phyloP scores from a whole-genome alignment of 2,797 vertebrate species.

The Holocentrus rufus region DNA sequence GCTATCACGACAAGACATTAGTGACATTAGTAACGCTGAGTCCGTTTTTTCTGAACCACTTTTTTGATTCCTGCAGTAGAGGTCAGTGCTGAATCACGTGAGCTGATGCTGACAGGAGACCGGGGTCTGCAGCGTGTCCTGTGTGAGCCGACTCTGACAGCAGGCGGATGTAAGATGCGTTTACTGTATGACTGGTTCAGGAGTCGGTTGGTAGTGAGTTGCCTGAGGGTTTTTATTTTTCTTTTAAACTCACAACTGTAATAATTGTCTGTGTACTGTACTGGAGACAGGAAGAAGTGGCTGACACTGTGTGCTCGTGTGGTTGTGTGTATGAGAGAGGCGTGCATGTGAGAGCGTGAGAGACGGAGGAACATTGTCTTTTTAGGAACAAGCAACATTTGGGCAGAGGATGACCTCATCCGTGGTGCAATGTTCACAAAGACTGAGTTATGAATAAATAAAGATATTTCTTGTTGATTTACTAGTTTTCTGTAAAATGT shows the following conservation, averaged over 20 bases:
- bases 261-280: slow-evolving; percentile 67
- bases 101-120: slow-evolving; percentile 47
- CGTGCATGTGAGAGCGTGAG: slow-evolving; percentile 13
- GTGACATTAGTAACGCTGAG: slow-evolving; percentile 22
- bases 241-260: slow-evolving; percentile 56
- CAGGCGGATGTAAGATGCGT: slow-evolving; percentile 51
- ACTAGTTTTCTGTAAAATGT: neutral
- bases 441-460: slow-evolving; percentile 65
- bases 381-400: slow-evolving; percentile 66
- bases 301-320: slow-evolving; percentile 46
- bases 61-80: slow-evolving; percentile 46
- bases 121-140: slow-evolving; percentile 8
- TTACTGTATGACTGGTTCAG: slow-evolving; percentile 41
- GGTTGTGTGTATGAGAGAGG: slow-evolving; percentile 17
- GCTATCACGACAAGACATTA: slow-evolving; percentile 20
- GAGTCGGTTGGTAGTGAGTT: slow-evolving; percentile 28
- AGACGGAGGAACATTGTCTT: slow-evolving; percentile 60
- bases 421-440: slow-evolving; percentile 74
- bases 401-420: slow-evolving; percentile 52
- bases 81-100: slow-evolving; percentile 39
- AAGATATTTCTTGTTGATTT: slow-evolving; percentile 58
- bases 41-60: slow-evolving; percentile 32
- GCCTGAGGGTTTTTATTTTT: slow-evolving; percentile 36
- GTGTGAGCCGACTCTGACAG: slow-evolving; percentile 45
- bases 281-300: slow-evolving; percentile 48